Evolutionary conservation across 2,113 vertebrate genomes (phyloP).

Genomic region (Pelecanus crispus): DNA sequence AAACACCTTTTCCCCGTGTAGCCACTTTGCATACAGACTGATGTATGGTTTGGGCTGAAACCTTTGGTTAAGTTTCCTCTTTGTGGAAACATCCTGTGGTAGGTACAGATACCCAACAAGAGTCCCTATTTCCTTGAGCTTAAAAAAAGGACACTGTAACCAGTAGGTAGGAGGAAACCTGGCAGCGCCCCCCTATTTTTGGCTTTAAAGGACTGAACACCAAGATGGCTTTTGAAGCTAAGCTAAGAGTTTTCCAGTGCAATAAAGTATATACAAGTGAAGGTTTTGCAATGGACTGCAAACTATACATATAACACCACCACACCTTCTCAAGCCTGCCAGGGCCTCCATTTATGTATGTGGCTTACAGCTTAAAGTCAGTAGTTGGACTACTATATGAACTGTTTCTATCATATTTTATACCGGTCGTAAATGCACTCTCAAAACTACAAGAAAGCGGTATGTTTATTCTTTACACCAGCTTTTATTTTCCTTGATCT

Average conservation of each 20-base stretch:
- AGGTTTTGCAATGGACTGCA: conserved; percentile 89
- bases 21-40: conserved; percentile 85
- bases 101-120: conserved; percentile 84
- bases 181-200: conserved; percentile 80
- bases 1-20: conserved; percentile 76
- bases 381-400: conserved; percentile 96
- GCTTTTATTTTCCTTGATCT: conserved; percentile 81
- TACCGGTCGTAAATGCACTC: conserved; percentile 90
- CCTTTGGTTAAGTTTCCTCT: conserved; percentile 81
- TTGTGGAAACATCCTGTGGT: conserved; percentile 81
- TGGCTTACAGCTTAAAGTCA: conserved; percentile 88
- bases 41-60: conserved; percentile 80
- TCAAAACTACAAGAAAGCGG: conserved; percentile 95
- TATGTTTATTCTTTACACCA: conserved; percentile 93
- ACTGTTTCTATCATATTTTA: conserved; percentile 92
- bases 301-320: conserved; percentile 79
- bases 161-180: conserved; percentile 85
- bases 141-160: conserved; percentile 79
- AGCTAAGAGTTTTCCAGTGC: conserved; percentile 83
- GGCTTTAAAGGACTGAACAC: conserved; percentile 89
- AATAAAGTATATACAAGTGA: conserved; percentile 80
- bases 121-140: conserved; percentile 76
- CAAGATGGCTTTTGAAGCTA: conserved; percentile 85
- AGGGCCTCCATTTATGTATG: conserved; percentile 86
- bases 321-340: conserved; percentile 86